These are phyloP conservation scores for Aleiodes sp. DNA, from an alignment of 1,140 invertebrate genomes.

Conservation along the genomic window DNA sequence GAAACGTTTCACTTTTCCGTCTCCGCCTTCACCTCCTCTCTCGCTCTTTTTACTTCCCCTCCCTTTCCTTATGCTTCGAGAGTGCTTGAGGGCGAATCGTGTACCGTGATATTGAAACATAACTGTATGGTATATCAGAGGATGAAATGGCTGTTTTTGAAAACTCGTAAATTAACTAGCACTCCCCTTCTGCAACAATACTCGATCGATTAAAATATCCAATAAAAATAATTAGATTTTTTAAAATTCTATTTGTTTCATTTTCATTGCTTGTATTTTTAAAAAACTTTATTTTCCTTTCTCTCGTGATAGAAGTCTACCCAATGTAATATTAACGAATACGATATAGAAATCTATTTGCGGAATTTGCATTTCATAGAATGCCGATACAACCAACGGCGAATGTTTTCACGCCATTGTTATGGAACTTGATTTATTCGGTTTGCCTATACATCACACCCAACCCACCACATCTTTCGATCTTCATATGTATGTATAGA, in stretches of 20 bases:
- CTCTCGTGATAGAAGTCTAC: not conserved
- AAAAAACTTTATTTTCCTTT: not conserved
- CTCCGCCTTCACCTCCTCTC: not conserved
- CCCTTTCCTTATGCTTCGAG: not conserved
- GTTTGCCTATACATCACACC: conserved; percentile 5
- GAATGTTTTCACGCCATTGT: conserved; percentile 31
- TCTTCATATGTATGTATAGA: not conserved
- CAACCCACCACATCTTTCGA: not conserved
- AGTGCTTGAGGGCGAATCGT: not conserved
- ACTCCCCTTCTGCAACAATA: conserved; percentile 7
- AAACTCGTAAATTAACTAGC: conserved; percentile 10
- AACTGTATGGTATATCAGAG: conserved; percentile 4
- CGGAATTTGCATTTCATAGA: conserved; percentile 4
- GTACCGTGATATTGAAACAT: conserved; percentile 12
- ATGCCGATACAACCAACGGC: conserved; percentile 10
- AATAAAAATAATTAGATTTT: not conserved
- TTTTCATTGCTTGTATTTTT: too few relatives aligned
- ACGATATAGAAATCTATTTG: conserved; percentile 27
- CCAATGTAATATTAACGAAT: conserved; percentile 8
- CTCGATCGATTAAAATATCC: not conserved
- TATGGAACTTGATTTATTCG: conserved; percentile 34
- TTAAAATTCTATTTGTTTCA: not conserved
- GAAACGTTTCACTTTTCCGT: conserved; percentile 18
- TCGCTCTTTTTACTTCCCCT: not conserved
- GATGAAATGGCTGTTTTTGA: conserved; percentile 11